Evolutionary conservation across 2,888 invertebrate species (phyloP).

Genomic region (Incurvaria masculella): DNA sequence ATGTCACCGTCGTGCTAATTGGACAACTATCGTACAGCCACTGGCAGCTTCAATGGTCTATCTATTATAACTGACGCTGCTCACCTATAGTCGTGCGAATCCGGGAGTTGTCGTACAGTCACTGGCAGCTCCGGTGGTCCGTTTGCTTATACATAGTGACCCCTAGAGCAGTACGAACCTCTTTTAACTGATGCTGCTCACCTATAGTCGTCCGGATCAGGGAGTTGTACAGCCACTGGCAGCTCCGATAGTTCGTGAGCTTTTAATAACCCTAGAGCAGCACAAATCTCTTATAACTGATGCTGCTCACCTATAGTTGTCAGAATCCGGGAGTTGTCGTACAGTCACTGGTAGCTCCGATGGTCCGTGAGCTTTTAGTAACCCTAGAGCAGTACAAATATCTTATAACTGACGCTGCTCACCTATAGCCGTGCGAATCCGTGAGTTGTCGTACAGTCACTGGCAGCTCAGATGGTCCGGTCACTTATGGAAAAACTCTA

Average conservation of each 20-base stretch:
- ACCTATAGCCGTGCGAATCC: constrained; percentile 85
- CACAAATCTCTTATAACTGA: too few relatives aligned
- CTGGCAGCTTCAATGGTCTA: constrained; percentile 81
- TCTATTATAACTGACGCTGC: too few relatives aligned
- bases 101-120: constrained; percentile 78
- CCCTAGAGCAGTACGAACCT: too few relatives aligned
- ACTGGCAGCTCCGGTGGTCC: constrained; percentile 83
- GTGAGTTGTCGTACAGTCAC: constrained; percentile 79
- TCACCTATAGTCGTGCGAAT: constrained; percentile 82
- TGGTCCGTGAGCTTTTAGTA: constrained; percentile 84
- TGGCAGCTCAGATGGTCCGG: constrained; percentile 79
- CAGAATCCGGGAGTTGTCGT: constrained; percentile 77
- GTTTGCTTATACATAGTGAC: constrained; percentile 82
- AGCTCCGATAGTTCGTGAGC: constrained; percentile 82
- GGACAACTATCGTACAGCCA: constrained; percentile 79
- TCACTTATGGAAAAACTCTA: constrained; percentile 85
- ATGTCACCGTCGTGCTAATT: constrained; percentile 80
- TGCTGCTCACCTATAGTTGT: constrained; percentile 72
- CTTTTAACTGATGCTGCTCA: constrained; percentile 41
- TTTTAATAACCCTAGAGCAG: constrained; percentile 82
- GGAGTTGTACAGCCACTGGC: constrained; percentile 79
- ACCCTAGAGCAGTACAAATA: too few relatives aligned
- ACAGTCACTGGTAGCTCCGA: constrained; percentile 82
- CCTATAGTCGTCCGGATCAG: constrained; percentile 84
- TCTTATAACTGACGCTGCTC: too few relatives aligned